Conservation (phyloP, 2,888 invertebrate species). For the Lycophotia porphyrea region DNA sequence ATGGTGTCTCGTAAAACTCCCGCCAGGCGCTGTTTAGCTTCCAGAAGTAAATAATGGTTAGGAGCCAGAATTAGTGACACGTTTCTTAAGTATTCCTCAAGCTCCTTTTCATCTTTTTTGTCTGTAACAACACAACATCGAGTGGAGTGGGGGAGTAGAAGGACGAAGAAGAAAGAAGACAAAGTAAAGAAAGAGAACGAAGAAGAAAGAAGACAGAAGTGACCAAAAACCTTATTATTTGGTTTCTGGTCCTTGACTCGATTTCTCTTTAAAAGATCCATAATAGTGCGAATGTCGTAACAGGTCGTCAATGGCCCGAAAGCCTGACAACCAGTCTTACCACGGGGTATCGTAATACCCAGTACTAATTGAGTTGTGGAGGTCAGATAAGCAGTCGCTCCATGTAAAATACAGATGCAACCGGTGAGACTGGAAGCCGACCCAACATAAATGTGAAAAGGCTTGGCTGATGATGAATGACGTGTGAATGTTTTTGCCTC, state of each 20-base stretch:
- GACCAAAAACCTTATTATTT: not conserved
- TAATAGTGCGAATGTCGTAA: not conserved
- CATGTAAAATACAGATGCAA: too few species aligned
- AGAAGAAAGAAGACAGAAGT: too few species aligned
- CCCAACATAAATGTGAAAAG: not conserved
- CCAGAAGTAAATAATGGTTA: conserved; percentile 92
- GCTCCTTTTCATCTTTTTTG: conserved; percentile 84
- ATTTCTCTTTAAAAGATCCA: too few species aligned
- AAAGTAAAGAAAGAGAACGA: too few species aligned
- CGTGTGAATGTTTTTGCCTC: not conserved
- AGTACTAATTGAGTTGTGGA: too few species aligned
- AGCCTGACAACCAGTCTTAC: too few species aligned
- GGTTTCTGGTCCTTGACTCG: not conserved
- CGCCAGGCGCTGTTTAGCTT: conserved; percentile 93
- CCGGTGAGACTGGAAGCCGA: not conserved
- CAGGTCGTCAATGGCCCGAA: not conserved
- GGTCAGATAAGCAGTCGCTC: too few species aligned
- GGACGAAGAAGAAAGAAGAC: too few species aligned
- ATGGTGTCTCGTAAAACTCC: conserved; percentile 89
- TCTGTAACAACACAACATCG: conserved; percentile 76
- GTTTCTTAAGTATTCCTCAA: conserved; percentile 89
- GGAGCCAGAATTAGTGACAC: conserved; percentile 91
- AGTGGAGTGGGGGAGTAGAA: not conserved
- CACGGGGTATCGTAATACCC: too few species aligned
- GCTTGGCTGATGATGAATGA: not conserved